Evolutionary conservation across 1,140 invertebrate genomes (phyloP), one percentile per base, ranked within the genome.

Genomic region (Trachymyrmex septentrionalis): DNA sequence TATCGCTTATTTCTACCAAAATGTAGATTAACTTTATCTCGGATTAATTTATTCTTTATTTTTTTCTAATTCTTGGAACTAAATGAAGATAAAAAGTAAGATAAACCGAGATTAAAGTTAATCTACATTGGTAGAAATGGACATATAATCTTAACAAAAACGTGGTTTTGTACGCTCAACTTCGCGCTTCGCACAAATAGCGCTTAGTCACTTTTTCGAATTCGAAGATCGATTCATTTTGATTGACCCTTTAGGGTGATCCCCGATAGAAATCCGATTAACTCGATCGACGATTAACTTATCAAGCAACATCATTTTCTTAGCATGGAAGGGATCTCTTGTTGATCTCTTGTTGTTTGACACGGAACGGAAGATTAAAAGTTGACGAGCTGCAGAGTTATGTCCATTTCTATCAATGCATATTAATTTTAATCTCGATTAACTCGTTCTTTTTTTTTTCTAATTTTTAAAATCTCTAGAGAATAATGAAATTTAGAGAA

Each of bases 81-180:
- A 44, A 44, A 44, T 10, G 2, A 44, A 44, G 38, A 44, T 44
- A 10, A 44, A 44, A 44, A 10, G 38, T 12, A 44, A 44, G 9
- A 44, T 44, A 44, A 44, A 44, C 38, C 9, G 9, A 44, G 38
- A 44, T 44, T 44, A 10, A 44, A 44, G 38, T 44, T 44, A 44
- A 44, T 44, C 9, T 44, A 44, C 38, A 44, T 44, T 44, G 38
- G 38, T 44, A 44, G 38, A 44, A 44, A 44, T 44, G 38, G 38
- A 44, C 10, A 44, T 44, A 44, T 66, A 34, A 34, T 75, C 84
- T 89, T 89, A 87, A 69, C 48, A 85, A 89, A 87, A 89, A 86
- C 85, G 50, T 90, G 88, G 72, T 86, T 89, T 78, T 89, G 66
- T 88, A 86, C 86, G 88, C 86, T 77, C 59, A 87, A 89, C 44